Evolutionary conservation across 2,797 vertebrate species (phyloP).

Genomic region (Chaunax sp.): DNA sequence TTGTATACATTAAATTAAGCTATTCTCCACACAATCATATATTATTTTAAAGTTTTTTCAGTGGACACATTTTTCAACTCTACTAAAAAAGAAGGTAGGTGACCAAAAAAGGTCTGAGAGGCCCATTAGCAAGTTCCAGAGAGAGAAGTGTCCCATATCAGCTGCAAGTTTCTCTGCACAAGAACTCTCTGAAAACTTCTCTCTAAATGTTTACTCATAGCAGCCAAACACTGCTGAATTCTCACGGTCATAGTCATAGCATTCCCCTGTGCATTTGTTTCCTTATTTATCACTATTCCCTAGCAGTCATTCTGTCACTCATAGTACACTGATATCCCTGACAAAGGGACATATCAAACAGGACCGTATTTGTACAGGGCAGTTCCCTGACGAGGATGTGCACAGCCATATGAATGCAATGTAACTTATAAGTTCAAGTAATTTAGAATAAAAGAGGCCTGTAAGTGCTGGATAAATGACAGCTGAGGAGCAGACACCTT

Average conservation of each 20-base stretch:
- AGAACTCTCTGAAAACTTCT: conserved; percentile 34
- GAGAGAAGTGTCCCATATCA: conserved; percentile 6
- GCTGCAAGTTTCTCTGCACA: conserved; percentile 39
- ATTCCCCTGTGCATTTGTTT: conserved; percentile 10
- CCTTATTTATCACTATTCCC: conserved; percentile 36
- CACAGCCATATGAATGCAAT: conserved; percentile 14
- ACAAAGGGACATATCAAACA: conserved; percentile 20
- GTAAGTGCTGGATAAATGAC: conserved; percentile 17
- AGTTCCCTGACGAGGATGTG: conserved; percentile 20
- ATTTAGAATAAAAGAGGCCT: conserved; percentile 18
- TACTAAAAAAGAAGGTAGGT: conserved; percentile 3
- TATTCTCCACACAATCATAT: too few relatives aligned
- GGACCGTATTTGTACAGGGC: conserved; percentile 17
- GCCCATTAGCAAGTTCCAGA: conserved; percentile 31
- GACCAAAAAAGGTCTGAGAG: neutral
- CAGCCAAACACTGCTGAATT: neutral
- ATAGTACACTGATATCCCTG: conserved; percentile 18
- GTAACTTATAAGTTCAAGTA: neutral
- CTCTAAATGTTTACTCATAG: conserved; percentile 34
- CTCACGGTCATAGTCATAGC: conserved; percentile 8
- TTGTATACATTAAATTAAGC: too few relatives aligned
- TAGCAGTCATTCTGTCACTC: conserved; percentile 43
- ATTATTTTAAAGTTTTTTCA: too few relatives aligned
- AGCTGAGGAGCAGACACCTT: conserved; percentile 12
- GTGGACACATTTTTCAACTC: neutral